Percentiles rank a stretch among this genome's conserved stretches.
Conservation (phyloP, 1,140 invertebrate genomes). For the Tyrophagus putrescentiae region DNA sequence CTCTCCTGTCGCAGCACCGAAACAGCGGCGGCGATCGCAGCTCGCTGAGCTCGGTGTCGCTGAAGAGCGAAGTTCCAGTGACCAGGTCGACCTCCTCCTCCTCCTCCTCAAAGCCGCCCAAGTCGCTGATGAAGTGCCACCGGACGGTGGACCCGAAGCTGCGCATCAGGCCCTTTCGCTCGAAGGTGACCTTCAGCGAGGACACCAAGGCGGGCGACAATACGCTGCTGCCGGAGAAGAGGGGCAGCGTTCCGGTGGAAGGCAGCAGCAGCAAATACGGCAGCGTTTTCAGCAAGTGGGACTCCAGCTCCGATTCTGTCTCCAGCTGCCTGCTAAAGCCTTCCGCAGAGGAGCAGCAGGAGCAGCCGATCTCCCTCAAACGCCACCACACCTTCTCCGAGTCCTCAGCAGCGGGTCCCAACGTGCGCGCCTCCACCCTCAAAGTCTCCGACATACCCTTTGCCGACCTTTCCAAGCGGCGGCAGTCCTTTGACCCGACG, state of each 20-base stretch:
- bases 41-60: background rate
- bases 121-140: conserved; percentile 13
- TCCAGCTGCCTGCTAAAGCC: background rate
- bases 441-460: background rate
- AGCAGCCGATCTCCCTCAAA: background rate
- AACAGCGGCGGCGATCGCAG: background rate
- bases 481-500: conserved; percentile 10
- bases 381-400: background rate
- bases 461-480: background rate
- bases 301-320: background rate
- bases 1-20: too few relatives aligned
- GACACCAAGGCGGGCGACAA: conserved; percentile 16
- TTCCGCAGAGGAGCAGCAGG: background rate
- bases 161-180: conserved; percentile 16
- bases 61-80: background rate
- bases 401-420: background rate
- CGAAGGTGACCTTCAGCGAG: conserved; percentile 19
- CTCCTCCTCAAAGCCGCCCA: background rate
- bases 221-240: background rate
- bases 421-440: background rate
- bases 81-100: background rate
- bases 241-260: too few relatives aligned
- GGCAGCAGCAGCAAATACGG: too few relatives aligned
- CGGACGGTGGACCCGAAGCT: conserved; percentile 8
- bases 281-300: too few relatives aligned